A percentile compares a stretch with the other conserved stretches of the same genome.
Conservation (phyloP, 2,113 vertebrate species). For the Alexandromys fortis region DNA sequence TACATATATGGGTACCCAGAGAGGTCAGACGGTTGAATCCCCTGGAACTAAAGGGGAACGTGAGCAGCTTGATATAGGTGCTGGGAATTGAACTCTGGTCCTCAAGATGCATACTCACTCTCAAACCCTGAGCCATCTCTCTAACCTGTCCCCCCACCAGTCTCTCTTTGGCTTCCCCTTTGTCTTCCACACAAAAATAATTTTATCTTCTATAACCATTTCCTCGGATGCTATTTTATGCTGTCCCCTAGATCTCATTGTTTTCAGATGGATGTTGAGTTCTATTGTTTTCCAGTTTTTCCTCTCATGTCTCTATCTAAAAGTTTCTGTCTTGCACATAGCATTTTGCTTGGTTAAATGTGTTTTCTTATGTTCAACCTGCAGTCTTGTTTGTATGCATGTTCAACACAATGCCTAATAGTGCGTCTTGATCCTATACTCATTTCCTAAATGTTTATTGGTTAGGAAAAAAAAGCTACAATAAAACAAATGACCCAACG, state of each 20-base stretch:
- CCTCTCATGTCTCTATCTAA: background rate
- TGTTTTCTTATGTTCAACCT: background rate
- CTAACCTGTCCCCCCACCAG: background rate
- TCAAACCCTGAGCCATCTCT: background rate
- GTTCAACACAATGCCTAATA: background rate
- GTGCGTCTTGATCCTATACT: background rate
- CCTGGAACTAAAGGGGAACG: background rate
- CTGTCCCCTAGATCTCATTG: background rate
- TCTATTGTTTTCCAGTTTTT: background rate
- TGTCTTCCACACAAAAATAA: background rate
- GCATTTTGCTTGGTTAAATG: background rate
- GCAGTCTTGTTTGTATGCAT: background rate
- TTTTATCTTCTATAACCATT: background rate
- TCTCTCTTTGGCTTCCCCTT: background rate
- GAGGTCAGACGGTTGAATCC: background rate
- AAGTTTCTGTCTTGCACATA: background rate
- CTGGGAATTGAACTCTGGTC: background rate
- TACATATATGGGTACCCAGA: background rate
- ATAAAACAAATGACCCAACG: slow-evolving; percentile 62
- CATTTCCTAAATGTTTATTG: slow-evolving; percentile 57
- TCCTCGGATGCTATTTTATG: background rate
- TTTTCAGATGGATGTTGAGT: background rate
- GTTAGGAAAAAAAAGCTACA: slow-evolving; percentile 39
- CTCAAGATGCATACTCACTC: background rate
- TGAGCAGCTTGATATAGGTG: background rate